Evolutionary conservation across 2,888 invertebrate species (phyloP).

Genomic region (Platynereis dumerilii): DNA sequence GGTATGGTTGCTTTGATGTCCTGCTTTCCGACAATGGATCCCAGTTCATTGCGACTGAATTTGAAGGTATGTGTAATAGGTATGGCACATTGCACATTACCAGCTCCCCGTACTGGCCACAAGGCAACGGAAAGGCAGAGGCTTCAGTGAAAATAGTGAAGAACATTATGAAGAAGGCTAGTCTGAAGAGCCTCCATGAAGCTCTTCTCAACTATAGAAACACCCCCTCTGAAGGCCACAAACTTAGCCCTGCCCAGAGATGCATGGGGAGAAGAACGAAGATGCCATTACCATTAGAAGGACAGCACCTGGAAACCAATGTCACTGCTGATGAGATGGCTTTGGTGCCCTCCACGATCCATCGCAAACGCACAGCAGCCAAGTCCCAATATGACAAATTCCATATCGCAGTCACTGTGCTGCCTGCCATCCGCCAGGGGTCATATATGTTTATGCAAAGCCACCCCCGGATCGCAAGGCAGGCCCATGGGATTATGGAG

Average conservation of each 20-base stretch:
- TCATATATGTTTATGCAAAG: too few species aligned
- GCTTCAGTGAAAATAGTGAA: constrained; percentile 2
- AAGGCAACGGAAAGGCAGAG: constrained; percentile 18
- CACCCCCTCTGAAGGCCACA: constrained; percentile 18
- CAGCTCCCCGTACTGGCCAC: constrained; percentile 13
- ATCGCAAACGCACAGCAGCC: too few species aligned
- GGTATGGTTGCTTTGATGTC: constrained; percentile 10
- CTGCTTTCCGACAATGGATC: constrained; percentile 9
- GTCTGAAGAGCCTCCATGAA: neutral
- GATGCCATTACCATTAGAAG: neutral
- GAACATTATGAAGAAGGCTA: constrained; percentile 4
- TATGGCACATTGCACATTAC: constrained; percentile 17
- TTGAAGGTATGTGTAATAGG: neutral
- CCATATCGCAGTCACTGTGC: too few species aligned
- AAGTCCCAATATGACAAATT: too few species aligned
- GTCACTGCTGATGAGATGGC: too few species aligned
- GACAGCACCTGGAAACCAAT: too few species aligned
- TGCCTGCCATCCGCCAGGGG: too few species aligned
- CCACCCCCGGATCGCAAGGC: too few species aligned
- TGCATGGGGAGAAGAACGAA: constrained; percentile 1
- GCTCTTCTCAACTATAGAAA: constrained; percentile 19
- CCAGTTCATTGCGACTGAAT: neutral
- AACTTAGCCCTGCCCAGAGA: constrained; percentile 15
- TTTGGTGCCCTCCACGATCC: too few species aligned
- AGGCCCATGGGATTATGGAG: too few species aligned